phyloP scores from a whole-genome alignment of 1,140 invertebrate species.

The Sitodiplosis mosellana region DNA sequence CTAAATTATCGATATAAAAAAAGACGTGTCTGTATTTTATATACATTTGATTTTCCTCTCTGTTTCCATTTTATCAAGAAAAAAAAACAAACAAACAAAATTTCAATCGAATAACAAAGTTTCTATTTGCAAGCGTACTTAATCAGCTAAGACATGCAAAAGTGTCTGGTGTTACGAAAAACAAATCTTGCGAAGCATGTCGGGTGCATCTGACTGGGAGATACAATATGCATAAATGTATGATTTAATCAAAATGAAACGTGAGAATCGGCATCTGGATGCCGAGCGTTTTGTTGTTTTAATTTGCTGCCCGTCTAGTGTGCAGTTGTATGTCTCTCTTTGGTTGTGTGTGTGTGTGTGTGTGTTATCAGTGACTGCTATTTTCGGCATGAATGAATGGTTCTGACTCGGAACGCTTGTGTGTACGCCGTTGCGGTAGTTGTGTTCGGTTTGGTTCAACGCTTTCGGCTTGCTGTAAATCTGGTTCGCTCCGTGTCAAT shows the following conservation, averaged over 20 bases:
- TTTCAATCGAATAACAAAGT: not conserved
- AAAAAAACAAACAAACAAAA: not conserved
- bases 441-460: not conserved
- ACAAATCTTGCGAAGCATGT: too few species aligned
- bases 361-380: too few species aligned
- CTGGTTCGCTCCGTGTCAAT: constrained; percentile 23
- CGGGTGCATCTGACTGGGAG: too few species aligned
- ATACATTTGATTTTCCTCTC: too few species aligned
- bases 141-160: not conserved
- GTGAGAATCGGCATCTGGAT: too few species aligned
- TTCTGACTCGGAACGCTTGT: constrained; percentile 26
- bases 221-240: too few species aligned
- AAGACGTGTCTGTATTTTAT: not conserved
- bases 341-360: too few species aligned
- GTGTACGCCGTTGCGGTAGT: constrained; percentile 13
- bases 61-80: not conserved
- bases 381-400: constrained; percentile 12
- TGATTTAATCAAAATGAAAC: too few species aligned
- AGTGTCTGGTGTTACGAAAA: not conserved
- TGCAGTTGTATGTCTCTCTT: too few species aligned
- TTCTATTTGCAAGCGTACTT: not conserved
- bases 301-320: too few species aligned
- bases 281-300: too few species aligned
- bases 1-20: not conserved
- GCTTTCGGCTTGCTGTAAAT: constrained; percentile 16